These are phyloP conservation scores for Crax fasciolata DNA, from an alignment of 2,797 vertebrate species.

Conservation along the genomic window DNA sequence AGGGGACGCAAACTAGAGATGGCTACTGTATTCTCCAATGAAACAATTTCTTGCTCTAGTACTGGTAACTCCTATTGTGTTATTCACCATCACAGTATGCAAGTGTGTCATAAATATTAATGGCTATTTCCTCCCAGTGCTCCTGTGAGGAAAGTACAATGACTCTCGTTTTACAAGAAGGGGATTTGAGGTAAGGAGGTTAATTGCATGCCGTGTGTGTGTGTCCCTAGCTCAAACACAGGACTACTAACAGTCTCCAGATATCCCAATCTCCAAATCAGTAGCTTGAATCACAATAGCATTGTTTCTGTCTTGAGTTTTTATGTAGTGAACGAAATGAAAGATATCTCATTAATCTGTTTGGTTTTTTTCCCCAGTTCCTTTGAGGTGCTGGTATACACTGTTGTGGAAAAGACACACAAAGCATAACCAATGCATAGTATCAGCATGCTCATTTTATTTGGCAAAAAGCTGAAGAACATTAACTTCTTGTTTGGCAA, in stretches of 20 bases:
- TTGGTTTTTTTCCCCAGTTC: background rate
- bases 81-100: constrained; percentile 14
- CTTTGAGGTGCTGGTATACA: background rate
- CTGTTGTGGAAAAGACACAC: background rate
- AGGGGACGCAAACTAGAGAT: background rate
- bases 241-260: background rate
- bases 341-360: background rate
- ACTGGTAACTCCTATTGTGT: constrained; percentile 11
- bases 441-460: background rate
- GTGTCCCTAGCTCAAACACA: background rate
- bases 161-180: background rate
- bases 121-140: constrained; percentile 1
- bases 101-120: constrained; percentile 51
- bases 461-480: background rate
- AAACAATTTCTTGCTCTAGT: constrained; percentile 42
- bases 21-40: constrained; percentile 14
- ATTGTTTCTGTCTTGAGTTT: background rate
- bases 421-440: background rate
- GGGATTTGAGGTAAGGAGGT: constrained; percentile 22
- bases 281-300: background rate
- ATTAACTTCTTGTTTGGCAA: background rate
- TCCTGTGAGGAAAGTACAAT: constrained; percentile 14
- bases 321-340: background rate
- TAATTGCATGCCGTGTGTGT: background rate
- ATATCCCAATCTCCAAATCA: constrained; percentile 4